phyloP scores from a whole-genome alignment of 2,113 vertebrate genomes.

The Oryzias woworae region DNA sequence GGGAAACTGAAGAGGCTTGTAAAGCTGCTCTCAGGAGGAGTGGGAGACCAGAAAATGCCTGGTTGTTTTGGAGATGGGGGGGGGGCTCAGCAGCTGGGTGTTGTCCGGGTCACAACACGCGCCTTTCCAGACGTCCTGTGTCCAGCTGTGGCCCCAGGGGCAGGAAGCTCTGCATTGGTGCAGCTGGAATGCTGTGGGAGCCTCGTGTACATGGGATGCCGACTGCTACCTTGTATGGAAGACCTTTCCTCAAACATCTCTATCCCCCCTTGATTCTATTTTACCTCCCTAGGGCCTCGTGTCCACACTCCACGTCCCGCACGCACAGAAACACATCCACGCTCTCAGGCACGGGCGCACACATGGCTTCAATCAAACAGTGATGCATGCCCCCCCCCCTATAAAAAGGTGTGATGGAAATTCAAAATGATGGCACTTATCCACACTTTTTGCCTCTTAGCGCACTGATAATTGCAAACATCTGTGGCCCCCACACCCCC shows the following conservation, averaged over 20 bases:
- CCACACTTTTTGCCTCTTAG: constrained; percentile 83
- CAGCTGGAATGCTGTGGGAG: constrained; percentile 70
- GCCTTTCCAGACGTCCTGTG: constrained; percentile 70
- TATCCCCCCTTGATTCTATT: neutral
- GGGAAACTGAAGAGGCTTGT: constrained; percentile 76
- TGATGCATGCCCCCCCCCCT: constrained; percentile 63
- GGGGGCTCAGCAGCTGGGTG: constrained; percentile 64
- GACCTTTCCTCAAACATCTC: constrained; percentile 53
- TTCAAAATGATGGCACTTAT: constrained; percentile 82
- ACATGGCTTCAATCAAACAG: constrained; percentile 75
- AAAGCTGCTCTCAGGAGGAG: constrained; percentile 72
- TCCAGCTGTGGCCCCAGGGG: constrained; percentile 76
- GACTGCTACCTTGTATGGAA: constrained; percentile 55
- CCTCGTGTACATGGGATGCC: constrained; percentile 48
- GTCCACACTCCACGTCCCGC: constrained; percentile 49
- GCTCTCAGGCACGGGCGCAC: constrained; percentile 54
- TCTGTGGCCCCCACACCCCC: constrained; percentile 62
- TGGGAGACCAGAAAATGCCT: constrained; percentile 61
- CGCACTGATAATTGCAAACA: constrained; percentile 81
- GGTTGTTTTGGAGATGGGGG: constrained; percentile 17
- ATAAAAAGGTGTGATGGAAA: constrained; percentile 83
- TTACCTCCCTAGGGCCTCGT: constrained; percentile 55
- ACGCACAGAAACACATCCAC: constrained; percentile 36
- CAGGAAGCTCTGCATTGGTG: constrained; percentile 70
- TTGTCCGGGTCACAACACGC: constrained; percentile 72